Conservation (phyloP, 2,797 vertebrate species). For the Gastrophryne carolinensis region DNA sequence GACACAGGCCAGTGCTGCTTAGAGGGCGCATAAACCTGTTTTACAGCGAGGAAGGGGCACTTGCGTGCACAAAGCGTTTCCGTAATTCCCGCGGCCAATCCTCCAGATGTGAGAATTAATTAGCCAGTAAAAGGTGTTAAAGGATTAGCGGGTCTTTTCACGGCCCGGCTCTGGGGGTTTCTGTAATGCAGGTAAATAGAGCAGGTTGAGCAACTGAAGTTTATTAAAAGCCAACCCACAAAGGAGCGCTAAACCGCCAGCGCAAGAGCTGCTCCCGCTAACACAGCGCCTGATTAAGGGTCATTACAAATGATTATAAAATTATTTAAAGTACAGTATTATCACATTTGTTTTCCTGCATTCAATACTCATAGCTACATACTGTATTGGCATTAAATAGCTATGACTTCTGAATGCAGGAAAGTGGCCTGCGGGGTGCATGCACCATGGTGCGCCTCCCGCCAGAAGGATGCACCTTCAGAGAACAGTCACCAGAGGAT, state of each 20-base stretch:
- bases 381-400: too few species aligned
- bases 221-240: neutral
- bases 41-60: neutral
- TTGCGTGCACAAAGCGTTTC: neutral
- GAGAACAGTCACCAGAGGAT: too few species aligned
- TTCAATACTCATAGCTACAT: too few species aligned
- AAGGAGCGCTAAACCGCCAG: neutral
- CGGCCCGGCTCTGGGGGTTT: neutral
- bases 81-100: neutral
- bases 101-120: slow-evolving; percentile 35
- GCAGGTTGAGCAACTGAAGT: neutral
- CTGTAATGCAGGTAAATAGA: neutral
- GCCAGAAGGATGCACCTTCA: too few species aligned
- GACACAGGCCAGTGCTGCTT: neutral
- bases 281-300: too few species aligned
- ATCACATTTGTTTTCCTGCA: too few species aligned
- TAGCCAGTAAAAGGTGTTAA: slow-evolving; percentile 26
- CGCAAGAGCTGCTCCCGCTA: too few species aligned
- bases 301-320: too few species aligned
- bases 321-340: too few species aligned
- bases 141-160: slow-evolving; percentile 17
- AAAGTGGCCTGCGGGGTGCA: too few species aligned
- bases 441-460: too few species aligned
- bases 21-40: neutral
- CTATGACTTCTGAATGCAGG: too few species aligned